Conservation (phyloP, 2,113 vertebrate species). For the Neoarius graeffei region DNA sequence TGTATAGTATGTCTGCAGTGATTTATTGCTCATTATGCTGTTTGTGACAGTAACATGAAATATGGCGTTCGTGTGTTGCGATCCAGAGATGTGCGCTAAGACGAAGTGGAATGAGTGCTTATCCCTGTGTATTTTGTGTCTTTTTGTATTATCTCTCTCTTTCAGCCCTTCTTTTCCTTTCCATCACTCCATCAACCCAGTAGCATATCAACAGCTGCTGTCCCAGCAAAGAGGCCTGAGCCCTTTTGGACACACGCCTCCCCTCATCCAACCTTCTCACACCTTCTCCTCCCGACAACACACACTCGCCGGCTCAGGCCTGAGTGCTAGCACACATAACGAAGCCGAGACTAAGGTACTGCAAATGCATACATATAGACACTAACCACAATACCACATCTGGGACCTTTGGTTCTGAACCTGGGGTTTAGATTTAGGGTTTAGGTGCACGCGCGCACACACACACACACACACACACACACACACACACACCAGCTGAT, state of each 20-base stretch:
- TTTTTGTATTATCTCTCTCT: background rate
- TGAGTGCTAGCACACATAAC: conserved; percentile 62
- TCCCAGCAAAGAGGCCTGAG: conserved; percentile 84
- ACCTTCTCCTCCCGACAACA: conserved; percentile 81
- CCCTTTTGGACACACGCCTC: conserved; percentile 89
- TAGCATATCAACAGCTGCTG: conserved; percentile 90
- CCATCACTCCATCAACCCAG: conserved; percentile 83
- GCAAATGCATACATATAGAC: background rate
- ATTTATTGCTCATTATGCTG: conserved; percentile 31
- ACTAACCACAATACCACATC: background rate
- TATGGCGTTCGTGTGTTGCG: background rate
- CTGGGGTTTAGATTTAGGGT: background rate
- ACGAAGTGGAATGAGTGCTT: conserved; percentile 16
- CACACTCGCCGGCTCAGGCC: conserved; percentile 75
- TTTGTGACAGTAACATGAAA: conserved; percentile 25
- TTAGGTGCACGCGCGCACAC: background rate
- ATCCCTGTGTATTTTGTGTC: conserved; percentile 10
- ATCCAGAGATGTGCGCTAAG: conserved; percentile 4
- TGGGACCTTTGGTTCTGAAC: background rate
- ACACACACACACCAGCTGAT: background rate
- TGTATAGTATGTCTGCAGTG: conserved; percentile 13
- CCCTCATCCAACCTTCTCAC: conserved; percentile 87
- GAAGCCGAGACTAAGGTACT: conserved; percentile 66
- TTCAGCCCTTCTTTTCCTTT: conserved; percentile 89
- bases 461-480: background rate